Percentiles rank a stretch among this genome's conserved stretches.
These are phyloP conservation scores for Remorina albescens DNA, from an alignment of 2,797 vertebrate genomes.

Conservation along the genomic window DNA sequence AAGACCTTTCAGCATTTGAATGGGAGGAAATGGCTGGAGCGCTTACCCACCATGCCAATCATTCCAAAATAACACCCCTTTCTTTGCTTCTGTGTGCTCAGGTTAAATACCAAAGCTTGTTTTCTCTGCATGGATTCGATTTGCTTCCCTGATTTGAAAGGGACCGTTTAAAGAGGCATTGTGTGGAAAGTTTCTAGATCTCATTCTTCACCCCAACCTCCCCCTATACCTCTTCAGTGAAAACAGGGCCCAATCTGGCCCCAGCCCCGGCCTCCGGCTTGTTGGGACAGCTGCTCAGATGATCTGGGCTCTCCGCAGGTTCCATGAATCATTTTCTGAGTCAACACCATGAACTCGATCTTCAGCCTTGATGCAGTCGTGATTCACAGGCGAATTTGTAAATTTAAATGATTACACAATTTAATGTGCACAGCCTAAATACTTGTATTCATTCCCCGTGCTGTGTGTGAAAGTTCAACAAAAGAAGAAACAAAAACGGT, in stretches of 20 bases:
- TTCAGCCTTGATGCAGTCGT: slow-evolving; percentile 41
- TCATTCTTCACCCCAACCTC: neutral
- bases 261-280: slow-evolving; percentile 70
- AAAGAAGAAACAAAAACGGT: neutral
- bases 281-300: slow-evolving; percentile 88
- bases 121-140: slow-evolving; percentile 65
- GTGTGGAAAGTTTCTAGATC: slow-evolving; percentile 61
- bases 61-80: slow-evolving; percentile 70
- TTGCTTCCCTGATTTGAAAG: slow-evolving; percentile 54
- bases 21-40: slow-evolving; percentile 82
- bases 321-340: slow-evolving; percentile 84
- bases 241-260: slow-evolving; percentile 78
- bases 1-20: slow-evolving; percentile 81
- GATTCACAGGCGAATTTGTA: slow-evolving; percentile 64
- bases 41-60: slow-evolving; percentile 71
- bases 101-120: slow-evolving; percentile 66
- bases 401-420: slow-evolving; percentile 46
- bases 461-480: too few species aligned
- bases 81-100: slow-evolving; percentile 64
- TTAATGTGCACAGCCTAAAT: slow-evolving; percentile 16
- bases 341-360: slow-evolving; percentile 76
- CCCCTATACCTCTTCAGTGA: slow-evolving; percentile 43
- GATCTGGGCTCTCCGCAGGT: slow-evolving; percentile 82
- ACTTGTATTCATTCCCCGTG: neutral
- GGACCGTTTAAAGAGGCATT: slow-evolving; percentile 25